Conservation (phyloP, 1,140 invertebrate genomes). For the Sesamia nonagrioides region DNA sequence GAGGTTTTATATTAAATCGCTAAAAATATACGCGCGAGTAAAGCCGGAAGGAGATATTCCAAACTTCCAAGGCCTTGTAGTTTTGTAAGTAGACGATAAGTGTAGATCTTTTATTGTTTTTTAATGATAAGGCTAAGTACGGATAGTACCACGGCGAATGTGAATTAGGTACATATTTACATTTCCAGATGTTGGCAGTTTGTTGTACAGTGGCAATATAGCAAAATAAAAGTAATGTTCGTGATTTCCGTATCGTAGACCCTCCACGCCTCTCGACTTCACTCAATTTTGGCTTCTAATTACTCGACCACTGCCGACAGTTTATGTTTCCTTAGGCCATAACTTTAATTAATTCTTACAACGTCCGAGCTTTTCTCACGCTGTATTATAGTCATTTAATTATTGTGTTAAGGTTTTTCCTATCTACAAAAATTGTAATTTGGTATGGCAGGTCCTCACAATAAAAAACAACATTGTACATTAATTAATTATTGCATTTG, state of each 20-base stretch:
- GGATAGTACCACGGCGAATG: neutral
- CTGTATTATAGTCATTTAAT: constrained; percentile 63
- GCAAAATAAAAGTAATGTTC: constrained; percentile 21
- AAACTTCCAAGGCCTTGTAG: constrained; percentile 42
- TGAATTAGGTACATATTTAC: constrained; percentile 21
- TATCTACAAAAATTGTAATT: constrained; percentile 28
- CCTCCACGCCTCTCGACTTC: constrained; percentile 55
- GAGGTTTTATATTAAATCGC: constrained; percentile 33
- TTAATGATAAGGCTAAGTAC: constrained; percentile 30
- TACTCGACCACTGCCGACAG: constrained; percentile 70
- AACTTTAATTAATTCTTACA: constrained; percentile 80
- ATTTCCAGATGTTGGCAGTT: neutral
- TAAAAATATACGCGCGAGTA: constrained; percentile 19
- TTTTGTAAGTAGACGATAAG: constrained; percentile 39
- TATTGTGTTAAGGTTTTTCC: constrained; percentile 51
- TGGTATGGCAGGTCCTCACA: constrained; percentile 11
- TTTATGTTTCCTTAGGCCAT: constrained; percentile 81
- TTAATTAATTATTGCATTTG: neutral
- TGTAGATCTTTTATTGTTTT: constrained; percentile 49
- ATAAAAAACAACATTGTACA: neutral
- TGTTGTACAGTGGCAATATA: constrained; percentile 11
- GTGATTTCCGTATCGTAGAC: constrained; percentile 61
- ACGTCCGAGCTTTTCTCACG: constrained; percentile 77
- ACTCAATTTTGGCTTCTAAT: constrained; percentile 78
- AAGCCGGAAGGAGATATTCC: constrained; percentile 46